phyloP scores from a whole-genome alignment of 2,888 invertebrate genomes.

The Miltochrista miniata region DNA sequence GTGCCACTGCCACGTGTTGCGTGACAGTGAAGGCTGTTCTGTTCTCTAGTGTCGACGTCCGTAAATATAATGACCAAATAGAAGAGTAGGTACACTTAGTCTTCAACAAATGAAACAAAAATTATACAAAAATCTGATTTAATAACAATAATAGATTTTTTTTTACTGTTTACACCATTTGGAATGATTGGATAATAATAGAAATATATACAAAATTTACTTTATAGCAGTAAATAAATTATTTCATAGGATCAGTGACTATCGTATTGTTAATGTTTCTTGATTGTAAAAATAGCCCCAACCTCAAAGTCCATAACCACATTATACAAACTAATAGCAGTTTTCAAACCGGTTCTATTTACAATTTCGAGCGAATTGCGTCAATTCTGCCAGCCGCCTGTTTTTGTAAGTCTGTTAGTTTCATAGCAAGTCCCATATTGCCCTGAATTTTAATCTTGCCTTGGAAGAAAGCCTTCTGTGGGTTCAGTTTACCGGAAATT shows the following conservation, averaged over 20 bases:
- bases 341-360: conserved; percentile 57
- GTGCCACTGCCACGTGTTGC: too few species aligned
- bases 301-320: conserved; percentile 58
- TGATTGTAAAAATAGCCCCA: conserved; percentile 52
- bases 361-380: conserved; percentile 89
- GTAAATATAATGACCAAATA: too few species aligned
- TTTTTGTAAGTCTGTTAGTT: conserved; percentile 92
- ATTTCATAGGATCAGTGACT: conserved; percentile 17
- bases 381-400: conserved; percentile 89
- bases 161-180: conserved; percentile 40
- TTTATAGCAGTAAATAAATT: conserved; percentile 7
- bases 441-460: conserved; percentile 98
- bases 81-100: too few species aligned
- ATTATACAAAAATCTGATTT: conserved; percentile 44
- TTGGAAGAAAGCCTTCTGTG: conserved; percentile 98
- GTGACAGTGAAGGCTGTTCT: too few species aligned
- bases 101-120: conserved; percentile 3
- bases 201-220: conserved; percentile 24
- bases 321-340: conserved; percentile 36
- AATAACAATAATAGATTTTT: conserved; percentile 49
- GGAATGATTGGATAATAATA: conserved; percentile 60
- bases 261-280: conserved; percentile 7
- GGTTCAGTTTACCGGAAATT: conserved; percentile 95
- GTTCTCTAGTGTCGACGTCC: too few species aligned
- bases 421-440: conserved; percentile 98